phyloP scores from a whole-genome alignment of 2,888 invertebrate species.

The Drosophila acutilabella region DNA sequence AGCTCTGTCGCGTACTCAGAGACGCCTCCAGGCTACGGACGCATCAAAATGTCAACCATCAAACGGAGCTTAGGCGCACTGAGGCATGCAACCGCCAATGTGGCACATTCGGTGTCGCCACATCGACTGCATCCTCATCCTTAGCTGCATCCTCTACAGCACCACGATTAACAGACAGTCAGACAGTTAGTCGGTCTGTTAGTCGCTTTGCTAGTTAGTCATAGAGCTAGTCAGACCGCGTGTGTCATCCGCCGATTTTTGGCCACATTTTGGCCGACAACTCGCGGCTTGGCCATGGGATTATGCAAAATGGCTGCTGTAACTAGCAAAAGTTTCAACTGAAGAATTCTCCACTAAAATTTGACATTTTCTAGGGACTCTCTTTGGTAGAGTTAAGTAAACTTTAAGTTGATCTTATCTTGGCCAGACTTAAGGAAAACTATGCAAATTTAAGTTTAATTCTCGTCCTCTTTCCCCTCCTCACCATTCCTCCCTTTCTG shows the following conservation, averaged over 20 bases:
- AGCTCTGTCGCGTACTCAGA: slow-evolving; percentile 10
- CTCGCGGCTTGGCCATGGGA: slow-evolving; percentile 55
- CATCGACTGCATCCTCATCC: slow-evolving; percentile 19
- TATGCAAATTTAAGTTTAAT: background rate
- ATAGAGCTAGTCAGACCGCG: slow-evolving; percentile 12
- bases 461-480: background rate
- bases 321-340: slow-evolving; percentile 1
- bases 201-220: background rate
- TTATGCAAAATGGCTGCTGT: slow-evolving; percentile 53
- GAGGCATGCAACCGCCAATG: slow-evolving; percentile 62
- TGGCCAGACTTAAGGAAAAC: background rate
- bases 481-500: background rate
- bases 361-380: background rate
- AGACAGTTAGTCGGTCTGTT: background rate
- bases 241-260: slow-evolving; percentile 58
- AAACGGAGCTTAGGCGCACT: slow-evolving; percentile 70
- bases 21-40: slow-evolving; percentile 42
- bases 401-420: background rate
- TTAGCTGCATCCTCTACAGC: slow-evolving; percentile 26
- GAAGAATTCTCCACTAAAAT: slow-evolving; percentile 7
- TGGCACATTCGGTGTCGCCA: slow-evolving; percentile 23
- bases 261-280: slow-evolving; percentile 68
- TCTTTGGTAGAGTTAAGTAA: background rate
- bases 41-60: slow-evolving; percentile 59
- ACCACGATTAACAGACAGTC: slow-evolving; percentile 25